A percentile compares a stretch with the other conserved stretches of the same genome.
Evolutionary conservation across 2,888 invertebrate genomes (phyloP).

Genomic region (Azorinus chamasolen): DNA sequence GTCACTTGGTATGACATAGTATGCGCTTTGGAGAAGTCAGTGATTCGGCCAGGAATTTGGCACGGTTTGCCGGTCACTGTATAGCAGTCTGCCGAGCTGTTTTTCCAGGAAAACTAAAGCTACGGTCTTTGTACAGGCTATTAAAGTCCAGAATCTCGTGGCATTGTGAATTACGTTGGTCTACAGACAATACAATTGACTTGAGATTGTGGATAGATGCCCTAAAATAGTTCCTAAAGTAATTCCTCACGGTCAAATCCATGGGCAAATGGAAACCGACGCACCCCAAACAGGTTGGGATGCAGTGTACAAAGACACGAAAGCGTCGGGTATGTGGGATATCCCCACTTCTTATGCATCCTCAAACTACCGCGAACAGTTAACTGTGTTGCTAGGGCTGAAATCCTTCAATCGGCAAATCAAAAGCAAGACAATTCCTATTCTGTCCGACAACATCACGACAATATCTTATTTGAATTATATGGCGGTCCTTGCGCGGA

Average conservation of each 20-base stretch:
- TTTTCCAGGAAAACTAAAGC: slow-evolving; percentile 18
- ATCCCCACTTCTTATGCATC: neutral
- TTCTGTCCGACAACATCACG: slow-evolving; percentile 32
- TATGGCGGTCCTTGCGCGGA: slow-evolving; percentile 9
- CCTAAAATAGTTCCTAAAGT: neutral
- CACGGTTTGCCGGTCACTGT: slow-evolving; percentile 23
- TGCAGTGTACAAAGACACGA: slow-evolving; percentile 8
- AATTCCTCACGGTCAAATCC: neutral
- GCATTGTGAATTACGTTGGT: slow-evolving; percentile 8
- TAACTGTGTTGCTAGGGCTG: slow-evolving; percentile 18
- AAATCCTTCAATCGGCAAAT: slow-evolving; percentile 17
- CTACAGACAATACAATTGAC: slow-evolving; percentile 1
- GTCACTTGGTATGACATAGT: slow-evolving; percentile 1
- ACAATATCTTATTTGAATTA: slow-evolving; percentile 15
- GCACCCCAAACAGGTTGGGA: slow-evolving; percentile 6
- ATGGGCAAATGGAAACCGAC: slow-evolving; percentile 29
- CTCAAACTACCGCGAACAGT: slow-evolving; percentile 34
- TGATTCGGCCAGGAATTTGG: slow-evolving; percentile 2
- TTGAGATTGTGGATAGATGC: slow-evolving; percentile 21
- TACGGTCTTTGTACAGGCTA: slow-evolving; percentile 22
- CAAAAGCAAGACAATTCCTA: neutral
- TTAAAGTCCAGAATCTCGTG: slow-evolving; percentile 8
- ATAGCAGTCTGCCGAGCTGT: slow-evolving; percentile 16
- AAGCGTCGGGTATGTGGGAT: slow-evolving; percentile 28
- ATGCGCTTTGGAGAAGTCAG: slow-evolving; percentile 5